Evolutionary conservation across 2,888 invertebrate genomes (phyloP).

Genomic region (Epinotia ramella): DNA sequence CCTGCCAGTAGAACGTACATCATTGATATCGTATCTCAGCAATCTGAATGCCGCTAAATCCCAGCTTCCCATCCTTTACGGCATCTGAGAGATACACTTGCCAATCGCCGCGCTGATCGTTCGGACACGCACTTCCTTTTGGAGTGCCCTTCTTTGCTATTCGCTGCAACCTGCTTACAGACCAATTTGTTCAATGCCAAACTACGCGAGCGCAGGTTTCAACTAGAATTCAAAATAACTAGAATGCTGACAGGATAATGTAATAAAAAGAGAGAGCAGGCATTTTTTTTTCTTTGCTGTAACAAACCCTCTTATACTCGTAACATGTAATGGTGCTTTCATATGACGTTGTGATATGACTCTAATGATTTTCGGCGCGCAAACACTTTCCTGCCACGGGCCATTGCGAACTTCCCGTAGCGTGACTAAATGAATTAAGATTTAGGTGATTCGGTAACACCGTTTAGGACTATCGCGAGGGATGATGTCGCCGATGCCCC

Average conservation of each 20-base stretch:
- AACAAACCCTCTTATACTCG: not conserved
- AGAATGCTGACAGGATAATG: not conserved
- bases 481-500: constrained; percentile 41
- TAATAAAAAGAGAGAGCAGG: not conserved
- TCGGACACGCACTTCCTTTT: constrained; percentile 35
- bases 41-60: constrained; percentile 19
- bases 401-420: constrained; percentile 35
- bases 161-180: constrained; percentile 20
- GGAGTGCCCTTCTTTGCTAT: constrained; percentile 28
- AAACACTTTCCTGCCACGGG: constrained; percentile 27
- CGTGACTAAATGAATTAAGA: constrained; percentile 45
- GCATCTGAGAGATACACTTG: constrained; percentile 33
- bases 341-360: not conserved
- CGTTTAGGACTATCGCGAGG: constrained; percentile 40
- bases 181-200: constrained; percentile 12
- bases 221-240: not conserved
- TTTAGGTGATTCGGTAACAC: constrained; percentile 38
- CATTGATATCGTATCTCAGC: constrained; percentile 13
- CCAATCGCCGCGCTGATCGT: constrained; percentile 25
- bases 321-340: not conserved
- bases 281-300: no score
- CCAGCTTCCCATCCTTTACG: constrained; percentile 16
- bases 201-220: constrained; percentile 2
- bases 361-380: not conserved
- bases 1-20: constrained; percentile 1